These are phyloP conservation scores for Pygoscelis adeliae DNA, from an alignment of 2,113 vertebrate species.

Conservation along the genomic window DNA sequence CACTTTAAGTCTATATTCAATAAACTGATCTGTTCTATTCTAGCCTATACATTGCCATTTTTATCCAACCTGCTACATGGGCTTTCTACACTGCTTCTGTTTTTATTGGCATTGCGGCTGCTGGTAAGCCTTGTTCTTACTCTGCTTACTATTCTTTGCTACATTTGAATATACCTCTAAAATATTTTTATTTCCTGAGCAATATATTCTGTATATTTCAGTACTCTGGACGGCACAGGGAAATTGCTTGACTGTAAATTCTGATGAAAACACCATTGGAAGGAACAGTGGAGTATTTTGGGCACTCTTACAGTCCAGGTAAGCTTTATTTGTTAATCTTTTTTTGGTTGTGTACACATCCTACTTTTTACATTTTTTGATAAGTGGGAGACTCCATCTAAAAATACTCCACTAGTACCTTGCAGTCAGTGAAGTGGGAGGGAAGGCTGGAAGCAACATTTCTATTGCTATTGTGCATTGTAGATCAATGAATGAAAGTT, in stretches of 20 bases:
- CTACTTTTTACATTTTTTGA: background rate
- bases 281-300: slow-evolving; percentile 97
- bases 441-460: background rate
- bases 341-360: background rate
- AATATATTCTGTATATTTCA: slow-evolving; percentile 51
- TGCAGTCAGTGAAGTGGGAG: background rate
- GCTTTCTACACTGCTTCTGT: slow-evolving; percentile 95
- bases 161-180: background rate
- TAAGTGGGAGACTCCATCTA: background rate
- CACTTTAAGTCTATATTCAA: background rate
- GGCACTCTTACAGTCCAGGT: slow-evolving; percentile 96
- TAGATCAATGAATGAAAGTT: background rate
- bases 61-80: slow-evolving; percentile 92
- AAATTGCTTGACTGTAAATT: slow-evolving; percentile 92
- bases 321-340: background rate
- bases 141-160: background rate
- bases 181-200: background rate
- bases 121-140: slow-evolving; percentile 82
- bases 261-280: slow-evolving; percentile 89
- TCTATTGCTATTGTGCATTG: background rate
- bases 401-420: background rate
- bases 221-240: slow-evolving; percentile 99
- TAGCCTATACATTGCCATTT: slow-evolving; percentile 94
- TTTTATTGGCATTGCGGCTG: slow-evolving; percentile 91
- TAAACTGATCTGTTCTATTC: slow-evolving; percentile 66